Evolutionary conservation across 2,113 vertebrate genomes (phyloP).

Genomic region (Spea bombifrons): DNA sequence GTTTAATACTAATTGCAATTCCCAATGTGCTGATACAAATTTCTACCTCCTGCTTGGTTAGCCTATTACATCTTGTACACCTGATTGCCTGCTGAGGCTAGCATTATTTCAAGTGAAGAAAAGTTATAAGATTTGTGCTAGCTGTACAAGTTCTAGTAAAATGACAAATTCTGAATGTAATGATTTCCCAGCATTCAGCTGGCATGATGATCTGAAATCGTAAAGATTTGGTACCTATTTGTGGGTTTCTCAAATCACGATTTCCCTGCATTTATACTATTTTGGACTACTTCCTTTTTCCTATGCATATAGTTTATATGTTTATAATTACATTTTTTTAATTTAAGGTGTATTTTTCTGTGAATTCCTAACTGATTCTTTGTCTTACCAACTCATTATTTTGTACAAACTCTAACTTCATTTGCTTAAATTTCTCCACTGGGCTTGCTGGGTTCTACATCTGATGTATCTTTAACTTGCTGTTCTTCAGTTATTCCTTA

Average conservation of each 20-base stretch:
- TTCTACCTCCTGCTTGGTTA: constrained; percentile 21
- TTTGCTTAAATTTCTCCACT: constrained; percentile 18
- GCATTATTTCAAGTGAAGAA: constrained; percentile 24
- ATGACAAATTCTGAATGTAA: constrained; percentile 34
- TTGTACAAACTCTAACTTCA: constrained; percentile 20
- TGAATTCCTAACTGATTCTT: constrained; percentile 17
- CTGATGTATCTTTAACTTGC: constrained; percentile 17
- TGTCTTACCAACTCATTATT: constrained; percentile 25
- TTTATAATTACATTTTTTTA: constrained; percentile 6
- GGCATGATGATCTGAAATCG: constrained; percentile 18
- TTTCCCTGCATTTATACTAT: constrained; percentile 21
- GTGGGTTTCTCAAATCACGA: constrained; percentile 11
- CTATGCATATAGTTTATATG: not conserved
- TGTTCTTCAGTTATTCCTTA: constrained; percentile 14
- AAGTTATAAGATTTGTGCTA: constrained; percentile 22
- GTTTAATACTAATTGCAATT: constrained; percentile 3
- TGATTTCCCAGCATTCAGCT: constrained; percentile 18
- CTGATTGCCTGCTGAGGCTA: constrained; percentile 23
- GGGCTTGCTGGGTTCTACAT: constrained; percentile 20
- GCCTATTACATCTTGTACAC: constrained; percentile 26
- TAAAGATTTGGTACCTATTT: constrained; percentile 7
- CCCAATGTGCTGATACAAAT: constrained; percentile 9
- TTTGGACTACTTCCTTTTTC: constrained; percentile 1
- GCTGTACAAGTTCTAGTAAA: constrained; percentile 26
- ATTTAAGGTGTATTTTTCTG: constrained; percentile 14